Base-by-base conservation (phyloP, 1,140 invertebrate genomes). In the Drosophila erecta region DNA sequence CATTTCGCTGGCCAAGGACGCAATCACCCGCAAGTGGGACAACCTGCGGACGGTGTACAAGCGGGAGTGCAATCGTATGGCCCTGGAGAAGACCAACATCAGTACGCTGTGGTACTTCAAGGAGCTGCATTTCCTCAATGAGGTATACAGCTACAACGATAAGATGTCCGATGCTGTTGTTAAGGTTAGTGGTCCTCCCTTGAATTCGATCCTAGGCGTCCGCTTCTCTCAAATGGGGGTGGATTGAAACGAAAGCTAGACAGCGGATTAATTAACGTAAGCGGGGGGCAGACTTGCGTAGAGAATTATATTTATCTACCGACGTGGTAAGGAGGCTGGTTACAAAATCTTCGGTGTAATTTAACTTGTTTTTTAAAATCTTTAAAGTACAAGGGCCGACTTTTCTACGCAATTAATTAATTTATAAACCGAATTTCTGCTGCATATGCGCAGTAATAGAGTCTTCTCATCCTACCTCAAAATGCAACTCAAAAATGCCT, bases 1-100 rank as follows among this genome's bases (percentile, higher is more conserved):
- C 41, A 79, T 91, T 17, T 72, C 86, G 10, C 24, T 91, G 38
- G 90, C 90, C 20, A 91, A 86, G 44, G 90, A 91, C 65, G 90
- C 90, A 56, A 90, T 91, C 44, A 91, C 90, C 10, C 70, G 90
- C 0, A 91, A 91, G 65, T 91, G 90, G 90, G 90, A 91, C 38
- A 91, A 91, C 74, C 76, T 91, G 47, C 76, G 90, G 1, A 91
- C 90, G 2, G 90, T 91, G 4, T 91, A 91, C 57, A 91, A 91
- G 55, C 80, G 90, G n/a, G 90, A 91, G 62, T 91, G 90, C 55
- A 91, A 91, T 80, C 90, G 90, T 8, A 91, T 91, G 90, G 81
- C 90, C 4, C 53, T 91, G 17, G 90, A 91, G 40, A 83, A 83
- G 54, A 91, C 90, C 15, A 91, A 91, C 43, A 77, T 91, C 4